Evolutionary conservation across 2,113 vertebrate genomes (phyloP).

Genomic region (Tautogolabrus adspersus): DNA sequence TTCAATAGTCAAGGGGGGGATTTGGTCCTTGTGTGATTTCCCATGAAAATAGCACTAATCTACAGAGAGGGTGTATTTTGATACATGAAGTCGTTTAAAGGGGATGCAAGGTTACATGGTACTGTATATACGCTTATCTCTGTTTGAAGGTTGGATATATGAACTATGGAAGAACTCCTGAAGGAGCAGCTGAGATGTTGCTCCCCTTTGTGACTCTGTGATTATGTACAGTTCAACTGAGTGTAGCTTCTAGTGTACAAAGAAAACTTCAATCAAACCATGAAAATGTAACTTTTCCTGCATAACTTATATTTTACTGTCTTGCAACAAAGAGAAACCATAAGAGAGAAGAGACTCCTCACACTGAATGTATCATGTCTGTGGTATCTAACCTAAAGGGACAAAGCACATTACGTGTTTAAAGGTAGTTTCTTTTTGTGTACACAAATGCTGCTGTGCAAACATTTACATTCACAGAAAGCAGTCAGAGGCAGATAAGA

Average conservation of each 20-base stretch:
- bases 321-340: slow-evolving; percentile 79
- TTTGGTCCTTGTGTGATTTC: slow-evolving; percentile 44
- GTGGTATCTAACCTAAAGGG: slow-evolving; percentile 58
- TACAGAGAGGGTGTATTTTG: slow-evolving; percentile 49
- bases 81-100: slow-evolving; percentile 49
- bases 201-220: slow-evolving; percentile 62
- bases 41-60: slow-evolving; percentile 41
- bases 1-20: slow-evolving; percentile 28
- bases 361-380: slow-evolving; percentile 81
- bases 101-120: slow-evolving; percentile 37
- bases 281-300: slow-evolving; percentile 82
- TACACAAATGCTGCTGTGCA: slow-evolving; percentile 13
- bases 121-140: slow-evolving; percentile 66
- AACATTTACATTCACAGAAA: slow-evolving; percentile 18
- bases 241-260: slow-evolving; percentile 72
- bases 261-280: slow-evolving; percentile 75
- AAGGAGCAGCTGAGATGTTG: slow-evolving; percentile 21
- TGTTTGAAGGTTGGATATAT: slow-evolving; percentile 37
- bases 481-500: neutral
- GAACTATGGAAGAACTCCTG: slow-evolving; percentile 25
- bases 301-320: slow-evolving; percentile 82
- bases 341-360: slow-evolving; percentile 69
- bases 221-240: slow-evolving; percentile 59
- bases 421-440: slow-evolving; percentile 14
- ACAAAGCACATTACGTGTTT: slow-evolving; percentile 46